Base-by-base conservation (phyloP, 23 tunicate genomes). In the Botrylloides violaceus region DNA sequence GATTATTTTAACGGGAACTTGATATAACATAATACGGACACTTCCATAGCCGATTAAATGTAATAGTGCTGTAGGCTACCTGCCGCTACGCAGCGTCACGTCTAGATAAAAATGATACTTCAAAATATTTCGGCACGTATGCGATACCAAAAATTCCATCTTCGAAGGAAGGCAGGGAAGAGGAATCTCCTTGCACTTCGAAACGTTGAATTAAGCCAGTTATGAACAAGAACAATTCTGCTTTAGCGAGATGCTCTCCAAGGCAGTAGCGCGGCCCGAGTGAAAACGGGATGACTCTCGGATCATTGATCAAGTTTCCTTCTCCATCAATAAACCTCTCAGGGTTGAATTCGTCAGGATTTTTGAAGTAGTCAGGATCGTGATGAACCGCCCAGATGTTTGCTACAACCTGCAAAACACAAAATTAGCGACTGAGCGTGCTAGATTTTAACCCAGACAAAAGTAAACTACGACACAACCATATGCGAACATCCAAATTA, bases 331-430 rank as follows among this genome's bases (percentile, higher is more conserved):
- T 19, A 23, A 68, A 68, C 58, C 74, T 68, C 9, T 68, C 74
- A 0, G 74, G 74, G 56, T 18, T 34, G 27, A 68, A 68, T 68
- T 68, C 58, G 4, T 68, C 74, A 18, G 74, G 74, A 43, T 39
- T 43, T 43, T 0, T 36, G 60, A 68, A 68, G 36, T 2, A n/a
- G 4, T 68, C 74, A 0, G 74, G 56, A 25, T 68, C 58, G 31
- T 68, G 58, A 9, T 68, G 61, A 27, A 68, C 74, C n/a, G 74
- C 56, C 74, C 74, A 68, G 9, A 68, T 24, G 74, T 68, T 68
- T n/a, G 31, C 22, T 0, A 68, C 22, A 0, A 68, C 74, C 74
- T 68, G 74, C 19, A 25, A 36, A 20, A 37, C 24, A 68, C 36
- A 7, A 43, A 15, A 43, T 43, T 9, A 43, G 53, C n/a, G n/a